Evolutionary conservation across 2,888 invertebrate species (phyloP), one percentile per base, ranked within the genome.

Genomic region (Tanaodytes sp.): DNA sequence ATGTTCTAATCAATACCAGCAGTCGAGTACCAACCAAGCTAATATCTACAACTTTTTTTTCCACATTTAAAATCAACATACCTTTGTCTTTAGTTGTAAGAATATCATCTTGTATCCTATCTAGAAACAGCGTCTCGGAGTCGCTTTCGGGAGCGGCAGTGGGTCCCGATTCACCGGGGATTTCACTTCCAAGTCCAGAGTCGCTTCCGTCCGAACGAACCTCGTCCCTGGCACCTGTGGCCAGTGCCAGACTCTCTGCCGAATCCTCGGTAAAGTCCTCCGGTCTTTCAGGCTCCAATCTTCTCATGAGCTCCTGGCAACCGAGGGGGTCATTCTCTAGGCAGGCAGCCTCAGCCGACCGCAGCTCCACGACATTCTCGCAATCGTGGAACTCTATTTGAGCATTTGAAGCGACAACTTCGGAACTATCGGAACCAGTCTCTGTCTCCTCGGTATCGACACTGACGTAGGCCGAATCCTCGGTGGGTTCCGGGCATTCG

Each of bases 131-230:
- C 0, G 87, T 87, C 76, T 88, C 88, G 40, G 86, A 87, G 72
- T 88, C 88, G 72, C 87, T 88, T 73, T 84, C 84, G 0, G 80
- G 83, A 0, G 84, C 83, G 1, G 84, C 81, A 1, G 80, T 76
- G 1, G 83, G 84, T 30, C 86, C 82, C 14, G 82, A 72, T 76
- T 91, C 91, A 70, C 91, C 91, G 57, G 88, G 87, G 55, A 91
- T 88, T 85, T 94, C 94, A 30, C 91, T 91, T 3, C 94, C 94
- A 23, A 94, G 84, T 0, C 94, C 94, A 0, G 93, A 94, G 84
- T 94, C 94, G 52, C 94, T 94, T 6, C 93, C 93, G 80, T 94
- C 93, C 37, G 93, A 93, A 57, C 92, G 88, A 2, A 85, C 84
- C 52, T 85, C 84, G 55, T 85, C 84, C 43, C 82, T 73, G 2